These are phyloP conservation scores for Python bivittatus DNA, from an alignment of 2,113 vertebrate genomes.

Conservation along the genomic window DNA sequence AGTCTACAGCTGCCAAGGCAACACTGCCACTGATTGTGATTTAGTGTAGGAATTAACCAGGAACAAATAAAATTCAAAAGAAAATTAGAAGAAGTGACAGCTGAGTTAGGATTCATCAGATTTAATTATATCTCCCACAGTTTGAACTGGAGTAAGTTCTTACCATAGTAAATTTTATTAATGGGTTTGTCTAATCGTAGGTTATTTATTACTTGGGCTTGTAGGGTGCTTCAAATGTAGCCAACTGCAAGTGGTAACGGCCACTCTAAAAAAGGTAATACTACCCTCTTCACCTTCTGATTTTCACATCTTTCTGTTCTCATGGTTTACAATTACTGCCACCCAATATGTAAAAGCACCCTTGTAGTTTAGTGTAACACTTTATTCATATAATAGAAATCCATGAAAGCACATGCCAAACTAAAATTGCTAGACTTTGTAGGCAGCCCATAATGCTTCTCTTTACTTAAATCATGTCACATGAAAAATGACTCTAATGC, in stretches of 20 bases:
- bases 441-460: background rate
- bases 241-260: background rate
- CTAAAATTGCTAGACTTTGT: too few relatives aligned
- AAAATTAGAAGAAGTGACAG: background rate
- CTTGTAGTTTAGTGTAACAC: too few relatives aligned
- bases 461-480: slow-evolving; percentile 41
- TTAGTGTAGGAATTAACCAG: background rate
- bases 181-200: background rate
- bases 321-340: too few relatives aligned
- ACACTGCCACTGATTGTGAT: background rate
- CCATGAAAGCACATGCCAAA: too few relatives aligned
- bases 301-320: too few relatives aligned
- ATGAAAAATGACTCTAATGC: slow-evolving; percentile 37
- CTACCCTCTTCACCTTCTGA: background rate
- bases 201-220: background rate
- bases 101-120: background rate
- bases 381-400: too few relatives aligned
- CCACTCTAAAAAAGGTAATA: background rate
- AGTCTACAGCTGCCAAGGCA: background rate
- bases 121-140: background rate
- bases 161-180: background rate
- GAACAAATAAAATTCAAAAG: background rate
- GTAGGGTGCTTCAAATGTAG: background rate
- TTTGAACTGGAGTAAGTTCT: background rate
- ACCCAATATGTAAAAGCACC: too few relatives aligned